phyloP scores from a whole-genome alignment of 2,797 vertebrate genomes.

The Amphiprion clarkii region DNA sequence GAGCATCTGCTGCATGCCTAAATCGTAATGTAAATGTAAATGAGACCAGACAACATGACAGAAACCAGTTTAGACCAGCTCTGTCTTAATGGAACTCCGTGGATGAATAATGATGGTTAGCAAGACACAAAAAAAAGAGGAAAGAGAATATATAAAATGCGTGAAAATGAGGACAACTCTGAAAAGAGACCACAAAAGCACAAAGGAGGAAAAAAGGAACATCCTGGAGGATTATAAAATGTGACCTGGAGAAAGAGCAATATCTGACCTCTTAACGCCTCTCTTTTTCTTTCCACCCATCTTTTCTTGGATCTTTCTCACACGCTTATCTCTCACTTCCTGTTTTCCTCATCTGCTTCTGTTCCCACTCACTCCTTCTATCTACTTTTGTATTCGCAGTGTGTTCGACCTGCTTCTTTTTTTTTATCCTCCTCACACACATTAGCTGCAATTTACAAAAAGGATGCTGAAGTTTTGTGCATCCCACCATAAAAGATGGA shows the following conservation, averaged over 20 bases:
- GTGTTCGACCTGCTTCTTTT: slow-evolving; percentile 14
- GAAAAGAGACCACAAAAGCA: slow-evolving; percentile 21
- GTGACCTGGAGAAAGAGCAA: slow-evolving; percentile 36
- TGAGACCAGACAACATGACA: slow-evolving; percentile 76
- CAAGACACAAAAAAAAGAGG: slow-evolving; percentile 29
- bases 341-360: slow-evolving; percentile 27
- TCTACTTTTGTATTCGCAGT: slow-evolving; percentile 49
- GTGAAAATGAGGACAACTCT: slow-evolving; percentile 27
- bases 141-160: slow-evolving; percentile 27
- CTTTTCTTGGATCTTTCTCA: slow-evolving; percentile 13
- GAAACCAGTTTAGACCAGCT: slow-evolving; percentile 69
- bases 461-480: slow-evolving; percentile 65
- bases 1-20: slow-evolving; percentile 68
- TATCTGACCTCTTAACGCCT: slow-evolving; percentile 26
- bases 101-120: slow-evolving; percentile 67
- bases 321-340: slow-evolving; percentile 12
- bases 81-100: slow-evolving; percentile 66
- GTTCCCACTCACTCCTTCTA: slow-evolving; percentile 32
- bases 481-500: slow-evolving; percentile 73
- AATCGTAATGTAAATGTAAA: slow-evolving; percentile 79
- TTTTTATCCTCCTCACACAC: slow-evolving; percentile 16
- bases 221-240: slow-evolving; percentile 12
- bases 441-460: slow-evolving; percentile 70
- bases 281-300: slow-evolving; percentile 11
- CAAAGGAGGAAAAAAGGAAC: background rate